phyloP scores from a whole-genome alignment of 2,888 invertebrate genomes.

The Tetragonula carbonaria region DNA sequence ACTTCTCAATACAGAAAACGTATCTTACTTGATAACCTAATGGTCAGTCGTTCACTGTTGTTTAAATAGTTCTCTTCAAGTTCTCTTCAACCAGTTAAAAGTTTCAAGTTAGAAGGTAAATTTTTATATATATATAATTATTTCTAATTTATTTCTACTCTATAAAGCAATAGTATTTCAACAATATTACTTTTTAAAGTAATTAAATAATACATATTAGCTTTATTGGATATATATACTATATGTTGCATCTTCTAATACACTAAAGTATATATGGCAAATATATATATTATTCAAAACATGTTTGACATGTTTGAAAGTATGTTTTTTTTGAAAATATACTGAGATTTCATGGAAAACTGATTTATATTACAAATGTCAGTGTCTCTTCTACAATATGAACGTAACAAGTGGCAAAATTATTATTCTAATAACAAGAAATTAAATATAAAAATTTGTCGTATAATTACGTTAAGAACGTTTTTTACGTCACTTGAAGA shows the following conservation, averaged over 20 bases:
- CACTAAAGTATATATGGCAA: not conserved
- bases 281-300: not conserved
- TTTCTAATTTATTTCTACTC: not conserved
- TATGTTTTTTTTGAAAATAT: not conserved
- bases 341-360: not conserved
- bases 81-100: not conserved
- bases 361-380: not conserved
- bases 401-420: not conserved
- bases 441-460: not conserved
- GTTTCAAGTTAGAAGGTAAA: conserved; percentile 17
- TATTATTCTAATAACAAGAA: not conserved
- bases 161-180: not conserved
- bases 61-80: conserved; percentile 1
- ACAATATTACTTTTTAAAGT: not conserved
- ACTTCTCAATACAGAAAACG: conserved; percentile 2
- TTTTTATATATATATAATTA: not conserved
- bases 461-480: not conserved
- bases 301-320: not conserved
- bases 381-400: not conserved
- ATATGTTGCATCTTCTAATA: not conserved
- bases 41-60: conserved; percentile 31
- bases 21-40: conserved; percentile 42
- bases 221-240: not conserved
- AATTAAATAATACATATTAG: not conserved
- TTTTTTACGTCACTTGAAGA: not conserved